Base-by-base conservation (phyloP, 2,888 invertebrate genomes). In the Callinectes sapidus region DNA sequence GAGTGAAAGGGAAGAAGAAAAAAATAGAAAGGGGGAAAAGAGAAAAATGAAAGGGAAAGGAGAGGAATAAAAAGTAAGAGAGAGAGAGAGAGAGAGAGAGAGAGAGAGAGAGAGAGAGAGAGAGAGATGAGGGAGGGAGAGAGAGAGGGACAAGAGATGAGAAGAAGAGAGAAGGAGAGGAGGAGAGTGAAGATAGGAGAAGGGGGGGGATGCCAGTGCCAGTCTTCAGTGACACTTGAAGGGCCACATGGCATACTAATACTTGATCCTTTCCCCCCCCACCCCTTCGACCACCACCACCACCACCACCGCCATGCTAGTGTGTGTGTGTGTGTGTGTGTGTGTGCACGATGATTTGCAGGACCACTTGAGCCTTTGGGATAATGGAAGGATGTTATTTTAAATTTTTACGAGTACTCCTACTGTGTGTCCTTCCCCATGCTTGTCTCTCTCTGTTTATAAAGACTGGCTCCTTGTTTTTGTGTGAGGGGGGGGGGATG, bases 261-360 rank as follows among this genome's bases (percentile, higher is more conserved):
- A 61, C 18, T 61, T 32, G 35, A 88, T 88, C 32, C 87, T 2
- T 54, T 32, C 6, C 48, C 42, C 28, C 13, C 48, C 14, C 48
- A 3, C 18, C 48, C 14, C 48, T 2, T 5, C 71, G 71, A 13
- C 81, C 35, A 13, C 48, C 87, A 28, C 88, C 55, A 6, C 48
- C 48, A 10, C 2, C 10, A 55, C 48, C n/a, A 77, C 71, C 10
- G n/a, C 81, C 35, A 13, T 35, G 71, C 81, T 81, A 16, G 66
- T 90, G 42, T 90, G 42, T 90, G 42, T 89, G 42, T 90, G 42
- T 90, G 42, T 90, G 86, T 71, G 71, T 71, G 71, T 28, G 71
- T 28, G 71, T 28, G 71, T 28, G 28, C 13, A 71, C 28, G 71
- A 71, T 71, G 71, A 71, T 71, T 71, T 71, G 71, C 71, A 71